Evolutionary conservation across 2,888 invertebrate species (phyloP).

Genomic region (Sinelater perroti): DNA sequence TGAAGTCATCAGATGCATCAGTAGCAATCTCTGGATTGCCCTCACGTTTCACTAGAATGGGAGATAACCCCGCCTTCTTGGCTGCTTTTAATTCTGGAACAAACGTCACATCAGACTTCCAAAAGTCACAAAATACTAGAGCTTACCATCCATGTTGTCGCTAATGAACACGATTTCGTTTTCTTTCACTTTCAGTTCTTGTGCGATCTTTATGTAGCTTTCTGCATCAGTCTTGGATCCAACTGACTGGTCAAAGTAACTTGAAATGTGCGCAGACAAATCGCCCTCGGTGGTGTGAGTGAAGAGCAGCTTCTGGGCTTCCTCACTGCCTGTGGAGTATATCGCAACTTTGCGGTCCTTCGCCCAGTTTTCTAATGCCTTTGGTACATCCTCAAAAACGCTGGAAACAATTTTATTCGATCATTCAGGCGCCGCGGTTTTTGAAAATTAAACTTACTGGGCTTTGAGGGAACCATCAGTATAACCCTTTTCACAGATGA

Average conservation of each 20-base stretch:
- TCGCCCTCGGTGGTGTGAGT: constrained; percentile 80
- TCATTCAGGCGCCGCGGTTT: too few species aligned
- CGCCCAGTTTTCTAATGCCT: constrained; percentile 77
- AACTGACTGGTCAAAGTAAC: constrained; percentile 86
- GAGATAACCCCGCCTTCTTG: constrained; percentile 73
- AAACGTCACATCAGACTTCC: too few species aligned
- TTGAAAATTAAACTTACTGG: constrained; percentile 78
- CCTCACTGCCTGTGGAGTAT: constrained; percentile 92
- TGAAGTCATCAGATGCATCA: constrained; percentile 65
- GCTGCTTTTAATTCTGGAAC: constrained; percentile 92
- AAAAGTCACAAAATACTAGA: too few species aligned
- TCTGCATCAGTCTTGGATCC: constrained; percentile 81
- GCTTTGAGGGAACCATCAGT: constrained; percentile 79
- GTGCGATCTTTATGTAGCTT: constrained; percentile 82
- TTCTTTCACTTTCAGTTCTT: constrained; percentile 70
- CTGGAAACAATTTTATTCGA: constrained; percentile 70
- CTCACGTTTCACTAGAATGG: constrained; percentile 76
- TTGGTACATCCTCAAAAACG: constrained; percentile 85
- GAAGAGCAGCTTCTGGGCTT: constrained; percentile 90
- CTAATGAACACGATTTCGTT: constrained; percentile 85
- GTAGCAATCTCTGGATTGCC: constrained; percentile 78
- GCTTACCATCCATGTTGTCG: constrained; percentile 80
- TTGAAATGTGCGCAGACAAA: constrained; percentile 74
- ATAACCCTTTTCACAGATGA: constrained; percentile 89
- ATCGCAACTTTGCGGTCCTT: constrained; percentile 75